These are phyloP conservation scores for Cathartes aura DNA, from an alignment of 2,113 vertebrate genomes.

Conservation along the genomic window DNA sequence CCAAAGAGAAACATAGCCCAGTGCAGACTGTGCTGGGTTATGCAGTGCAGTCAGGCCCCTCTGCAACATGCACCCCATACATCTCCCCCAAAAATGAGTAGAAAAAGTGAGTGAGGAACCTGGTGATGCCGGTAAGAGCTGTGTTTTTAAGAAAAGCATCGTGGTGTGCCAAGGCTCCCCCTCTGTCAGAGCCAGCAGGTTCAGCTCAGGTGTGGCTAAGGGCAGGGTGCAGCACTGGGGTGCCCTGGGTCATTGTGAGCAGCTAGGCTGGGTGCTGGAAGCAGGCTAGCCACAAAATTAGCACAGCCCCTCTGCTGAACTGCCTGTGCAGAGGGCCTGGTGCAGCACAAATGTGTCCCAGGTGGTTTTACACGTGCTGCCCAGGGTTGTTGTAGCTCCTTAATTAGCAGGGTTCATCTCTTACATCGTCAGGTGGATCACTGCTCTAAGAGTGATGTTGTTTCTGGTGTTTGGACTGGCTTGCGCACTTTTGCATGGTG, in stretches of 20 bases:
- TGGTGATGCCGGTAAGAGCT: neutral
- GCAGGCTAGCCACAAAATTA: neutral
- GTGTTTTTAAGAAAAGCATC: neutral
- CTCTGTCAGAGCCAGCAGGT: neutral
- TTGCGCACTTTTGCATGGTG: neutral
- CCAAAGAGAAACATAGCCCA: neutral
- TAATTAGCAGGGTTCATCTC: neutral
- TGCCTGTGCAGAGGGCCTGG: rapidly evolving
- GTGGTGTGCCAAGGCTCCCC: rapidly evolving
- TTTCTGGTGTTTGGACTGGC: neutral
- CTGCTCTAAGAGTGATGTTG: neutral
- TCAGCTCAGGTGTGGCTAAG: neutral
- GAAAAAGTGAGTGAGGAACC: neutral
- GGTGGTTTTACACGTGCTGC: neutral
- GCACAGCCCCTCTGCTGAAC: neutral
- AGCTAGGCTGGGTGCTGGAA: neutral
- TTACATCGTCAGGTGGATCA: neutral
- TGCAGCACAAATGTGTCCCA: neutral
- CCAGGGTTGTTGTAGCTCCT: neutral
- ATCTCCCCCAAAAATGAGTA: neutral
- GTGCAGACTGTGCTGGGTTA: neutral
- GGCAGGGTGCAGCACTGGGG: neutral
- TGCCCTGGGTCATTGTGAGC: neutral
- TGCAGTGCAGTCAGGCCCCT: neutral
- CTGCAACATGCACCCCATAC: neutral